Evolutionary conservation across 2,888 invertebrate genomes (phyloP), one percentile per base, ranked within the genome.

Genomic region (Thalpophila matura): DNA sequence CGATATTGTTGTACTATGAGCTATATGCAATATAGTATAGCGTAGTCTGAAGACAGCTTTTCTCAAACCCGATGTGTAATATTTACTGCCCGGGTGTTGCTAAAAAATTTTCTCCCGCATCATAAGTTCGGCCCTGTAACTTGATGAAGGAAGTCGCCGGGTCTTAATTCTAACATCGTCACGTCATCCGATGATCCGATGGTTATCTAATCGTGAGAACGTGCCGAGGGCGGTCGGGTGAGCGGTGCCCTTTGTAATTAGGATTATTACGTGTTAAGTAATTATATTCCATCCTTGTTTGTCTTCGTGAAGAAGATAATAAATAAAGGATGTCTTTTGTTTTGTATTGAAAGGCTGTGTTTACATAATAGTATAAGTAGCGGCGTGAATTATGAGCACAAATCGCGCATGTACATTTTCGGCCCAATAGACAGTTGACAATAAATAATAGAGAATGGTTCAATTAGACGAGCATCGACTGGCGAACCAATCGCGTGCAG

Each of bases 111-210:
- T 4, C n/a, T 4, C 2, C 5, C 2, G n/a, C 4, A 14, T 12
- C 24, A 7, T 4, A 26, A 64, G 5, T 55, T 4, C 33, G 18
- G 2, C 18, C 33, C 65, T 56, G 20, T 9, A n/a, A 3, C 45
- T 45, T 18, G 6, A 64, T 42, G 16, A 14, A 18, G 31, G 20
- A 55, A 55, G 45, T 37, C 46, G 50, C 46, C 2, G 4, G 7
- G 22, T 45, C n/a, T 63, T 42, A 50, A 69, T 50, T 42, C 45
- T 40, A 31, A 63, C 56, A 22, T 37, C 50, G 40, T 62, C 70
- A 69, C 45, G 63, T 12, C 22, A 33, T 16, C 45, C 40, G 70
- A 70, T 68, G 35, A 33, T 16, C 45, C 40, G 70, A 70, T 68
- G 35, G 63, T 37, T 70, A 67, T 67, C 67, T 67, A 33, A 63